Evolutionary conservation across 2,888 invertebrate genomes (phyloP).

Genomic region (Deilephila porcellus): DNA sequence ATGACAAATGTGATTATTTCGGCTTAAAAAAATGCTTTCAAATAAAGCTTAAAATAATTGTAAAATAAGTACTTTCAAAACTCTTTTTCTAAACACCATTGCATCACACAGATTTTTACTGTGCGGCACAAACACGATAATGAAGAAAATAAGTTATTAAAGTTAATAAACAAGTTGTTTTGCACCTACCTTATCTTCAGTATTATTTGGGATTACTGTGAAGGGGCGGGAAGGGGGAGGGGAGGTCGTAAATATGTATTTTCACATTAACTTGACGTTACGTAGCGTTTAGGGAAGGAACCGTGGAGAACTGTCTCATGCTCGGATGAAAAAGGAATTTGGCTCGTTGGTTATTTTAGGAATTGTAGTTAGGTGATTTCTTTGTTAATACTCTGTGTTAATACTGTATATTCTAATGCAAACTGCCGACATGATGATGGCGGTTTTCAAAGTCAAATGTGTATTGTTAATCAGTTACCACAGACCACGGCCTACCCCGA

Average conservation of each 20-base stretch:
- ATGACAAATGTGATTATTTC: no score
- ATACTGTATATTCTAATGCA: no score
- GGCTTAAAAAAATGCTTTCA: no score
- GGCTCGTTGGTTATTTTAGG: neutral
- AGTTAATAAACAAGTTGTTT: slow-evolving; percentile 25
- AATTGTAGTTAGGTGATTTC: neutral
- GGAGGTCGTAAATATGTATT: slow-evolving; percentile 24
- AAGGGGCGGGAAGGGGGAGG: neutral
- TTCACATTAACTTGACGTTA: slow-evolving; percentile 10
- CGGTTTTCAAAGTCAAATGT: no score
- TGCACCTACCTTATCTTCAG: slow-evolving; percentile 25
- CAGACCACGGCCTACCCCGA: no score
- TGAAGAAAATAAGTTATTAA: neutral
- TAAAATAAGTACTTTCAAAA: no score
- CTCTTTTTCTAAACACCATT: no score
- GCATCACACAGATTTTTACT: no score
- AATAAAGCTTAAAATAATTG: no score
- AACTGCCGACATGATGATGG: no score
- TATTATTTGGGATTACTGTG: slow-evolving; percentile 20
- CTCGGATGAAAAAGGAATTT: neutral
- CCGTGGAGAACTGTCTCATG: slow-evolving; percentile 9
- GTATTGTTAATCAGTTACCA: no score
- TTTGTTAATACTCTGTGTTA: no score
- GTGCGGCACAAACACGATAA: neutral
- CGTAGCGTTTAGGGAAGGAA: neutral